Evolutionary conservation across 2,113 vertebrate genomes (phyloP).

Genomic region (Erythrocercus mccallii): DNA sequence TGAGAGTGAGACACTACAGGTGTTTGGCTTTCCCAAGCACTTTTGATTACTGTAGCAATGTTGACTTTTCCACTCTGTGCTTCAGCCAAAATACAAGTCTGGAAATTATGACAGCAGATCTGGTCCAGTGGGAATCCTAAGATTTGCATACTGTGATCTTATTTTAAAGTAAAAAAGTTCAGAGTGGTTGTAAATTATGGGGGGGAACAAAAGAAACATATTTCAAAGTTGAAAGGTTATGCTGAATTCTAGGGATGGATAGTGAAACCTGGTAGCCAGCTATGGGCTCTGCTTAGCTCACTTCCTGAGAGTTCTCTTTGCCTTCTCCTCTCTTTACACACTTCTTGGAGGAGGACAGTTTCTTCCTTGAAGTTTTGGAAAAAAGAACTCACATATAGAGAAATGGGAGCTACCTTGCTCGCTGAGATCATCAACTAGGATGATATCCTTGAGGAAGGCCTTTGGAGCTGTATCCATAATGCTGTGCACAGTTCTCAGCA

Average conservation of each 20-base stretch:
- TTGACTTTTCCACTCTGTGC: background rate
- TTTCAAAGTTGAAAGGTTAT: background rate
- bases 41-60: background rate
- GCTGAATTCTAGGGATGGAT: background rate
- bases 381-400: background rate
- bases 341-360: background rate
- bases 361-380: background rate
- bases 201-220: background rate
- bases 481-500: conserved; percentile 86
- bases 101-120: background rate
- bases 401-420: conserved; percentile 73
- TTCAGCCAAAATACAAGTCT: background rate
- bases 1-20: background rate
- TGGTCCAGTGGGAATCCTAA: background rate
- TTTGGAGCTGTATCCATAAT: conserved; percentile 79
- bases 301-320: background rate
- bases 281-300: background rate
- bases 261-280: background rate
- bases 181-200: background rate
- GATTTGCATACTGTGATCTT: background rate
- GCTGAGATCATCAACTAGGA: conserved; percentile 87
- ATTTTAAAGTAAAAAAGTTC: background rate
- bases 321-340: background rate
- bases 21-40: background rate
- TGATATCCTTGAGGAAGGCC: conserved; percentile 79